phyloP scores from a whole-genome alignment of 2,888 invertebrate species.

The Noctua pronuba region DNA sequence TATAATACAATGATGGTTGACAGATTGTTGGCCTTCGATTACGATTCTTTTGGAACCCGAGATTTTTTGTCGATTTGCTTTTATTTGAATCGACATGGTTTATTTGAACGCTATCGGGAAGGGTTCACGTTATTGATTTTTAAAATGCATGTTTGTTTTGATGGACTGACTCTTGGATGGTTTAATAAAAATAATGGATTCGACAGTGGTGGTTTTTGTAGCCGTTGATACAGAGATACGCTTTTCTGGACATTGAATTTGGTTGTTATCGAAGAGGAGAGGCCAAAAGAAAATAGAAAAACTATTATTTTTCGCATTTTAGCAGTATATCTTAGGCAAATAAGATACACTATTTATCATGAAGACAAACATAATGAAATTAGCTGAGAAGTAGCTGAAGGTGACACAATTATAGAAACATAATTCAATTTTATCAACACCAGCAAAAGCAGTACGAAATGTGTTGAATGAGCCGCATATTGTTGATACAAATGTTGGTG shows the following conservation, averaged over 20 bases:
- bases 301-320: not conserved
- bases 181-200: conserved; percentile 69
- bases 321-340: not conserved
- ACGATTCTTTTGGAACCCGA: conserved; percentile 69
- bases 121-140: conserved; percentile 88
- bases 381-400: no score
- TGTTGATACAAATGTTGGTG: conserved; percentile 36
- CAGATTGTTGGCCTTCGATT: conserved; percentile 86
- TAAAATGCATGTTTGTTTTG: conserved; percentile 85
- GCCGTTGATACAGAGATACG: conserved; percentile 16
- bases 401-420: not conserved
- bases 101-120: conserved; percentile 86
- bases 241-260: conserved; percentile 12
- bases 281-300: not conserved
- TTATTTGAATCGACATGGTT: conserved; percentile 82
- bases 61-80: conserved; percentile 77
- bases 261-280: conserved; percentile 1
- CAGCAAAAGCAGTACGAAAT: not conserved
- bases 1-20: conserved; percentile 86
- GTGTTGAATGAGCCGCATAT: conserved; percentile 21
- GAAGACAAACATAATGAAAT: not conserved
- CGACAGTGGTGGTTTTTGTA: conserved; percentile 53
- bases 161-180: conserved; percentile 80
- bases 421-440: not conserved
- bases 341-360: no score